Conservation (phyloP, 1,140 invertebrate species). For the Apis cerana region DNA sequence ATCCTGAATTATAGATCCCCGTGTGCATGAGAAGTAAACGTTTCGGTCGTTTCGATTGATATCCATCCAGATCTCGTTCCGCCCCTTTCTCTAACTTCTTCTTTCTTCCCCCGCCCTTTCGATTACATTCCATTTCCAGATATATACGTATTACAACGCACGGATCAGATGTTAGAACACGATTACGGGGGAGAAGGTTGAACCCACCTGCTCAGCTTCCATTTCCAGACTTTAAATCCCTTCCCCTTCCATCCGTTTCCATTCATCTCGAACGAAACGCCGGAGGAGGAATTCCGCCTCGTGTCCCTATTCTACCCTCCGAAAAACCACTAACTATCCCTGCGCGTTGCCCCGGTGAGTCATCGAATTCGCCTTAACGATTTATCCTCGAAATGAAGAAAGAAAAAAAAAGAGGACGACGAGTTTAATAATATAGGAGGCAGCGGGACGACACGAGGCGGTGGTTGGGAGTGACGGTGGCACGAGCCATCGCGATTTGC, state of each 20-base stretch:
- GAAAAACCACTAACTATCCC: conserved; percentile 1
- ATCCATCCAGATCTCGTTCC: too few species aligned
- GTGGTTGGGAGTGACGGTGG: neutral
- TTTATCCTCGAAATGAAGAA: neutral
- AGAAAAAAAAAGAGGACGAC: too few species aligned
- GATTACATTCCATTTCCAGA: too few species aligned
- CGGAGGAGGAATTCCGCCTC: too few species aligned
- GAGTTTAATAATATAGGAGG: conserved; percentile 32
- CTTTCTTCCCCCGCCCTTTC: neutral
- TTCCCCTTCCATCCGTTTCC: neutral
- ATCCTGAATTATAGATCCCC: conserved; percentile 29
- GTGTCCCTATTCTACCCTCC: too few species aligned
- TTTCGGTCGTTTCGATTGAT: neutral
- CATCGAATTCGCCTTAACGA: neutral
- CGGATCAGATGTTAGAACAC: too few species aligned
- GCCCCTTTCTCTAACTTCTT: too few species aligned
- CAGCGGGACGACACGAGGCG: neutral
- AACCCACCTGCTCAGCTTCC: neutral
- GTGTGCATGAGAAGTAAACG: neutral
- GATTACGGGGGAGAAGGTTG: too few species aligned
- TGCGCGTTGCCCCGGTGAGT: neutral
- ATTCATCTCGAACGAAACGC: neutral
- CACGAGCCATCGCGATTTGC: conserved; percentile 40
- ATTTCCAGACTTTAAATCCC: too few species aligned
- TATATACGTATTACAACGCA: too few species aligned